Evolutionary conservation across 2,797 vertebrate species (phyloP).

Genomic region (Sparidentex hasta): DNA sequence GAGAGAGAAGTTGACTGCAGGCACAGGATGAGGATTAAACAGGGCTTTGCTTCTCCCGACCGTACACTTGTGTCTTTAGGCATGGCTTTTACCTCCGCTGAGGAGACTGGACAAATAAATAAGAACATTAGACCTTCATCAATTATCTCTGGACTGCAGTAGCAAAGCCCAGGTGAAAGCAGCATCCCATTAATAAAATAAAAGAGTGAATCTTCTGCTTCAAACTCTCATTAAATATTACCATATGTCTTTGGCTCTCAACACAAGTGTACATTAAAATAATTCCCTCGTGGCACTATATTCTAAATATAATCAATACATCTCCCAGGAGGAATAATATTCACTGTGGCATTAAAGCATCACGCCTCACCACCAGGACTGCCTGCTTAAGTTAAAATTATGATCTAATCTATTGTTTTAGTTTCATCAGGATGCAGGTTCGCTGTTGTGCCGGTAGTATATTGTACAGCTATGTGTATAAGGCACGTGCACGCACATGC

Average conservation of each 20-base stretch:
- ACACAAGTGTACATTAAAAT: conserved; percentile 51
- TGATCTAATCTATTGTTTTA: neutral
- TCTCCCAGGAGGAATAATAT: conserved; percentile 32
- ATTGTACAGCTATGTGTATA: conserved; percentile 5
- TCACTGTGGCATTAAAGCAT: conserved; percentile 29
- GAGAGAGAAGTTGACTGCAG: conserved; percentile 30
- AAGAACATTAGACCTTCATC: conserved; percentile 67
- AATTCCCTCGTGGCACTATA: conserved; percentile 26
- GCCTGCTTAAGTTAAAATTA: conserved; percentile 34
- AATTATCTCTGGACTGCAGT: conserved; percentile 58
- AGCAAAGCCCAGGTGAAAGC: conserved; percentile 46
- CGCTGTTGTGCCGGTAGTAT: conserved; percentile 6
- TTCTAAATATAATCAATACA: conserved; percentile 51
- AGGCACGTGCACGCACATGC: conserved; percentile 18
- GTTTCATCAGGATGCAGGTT: conserved; percentile 10
- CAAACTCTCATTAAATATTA: conserved; percentile 66
- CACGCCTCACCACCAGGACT: conserved; percentile 25
- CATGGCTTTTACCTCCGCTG: conserved; percentile 18
- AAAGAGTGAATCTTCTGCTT: conserved; percentile 43
- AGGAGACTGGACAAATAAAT: conserved; percentile 60
- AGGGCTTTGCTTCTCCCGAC: conserved; percentile 4
- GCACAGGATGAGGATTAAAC: conserved; percentile 37
- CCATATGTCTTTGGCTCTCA: conserved; percentile 42
- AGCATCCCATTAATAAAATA: conserved; percentile 70
- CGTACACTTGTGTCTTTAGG: conserved; percentile 29